Base-by-base conservation (phyloP, 1,140 invertebrate genomes). In the Camponotus pennsylvanicus region DNA sequence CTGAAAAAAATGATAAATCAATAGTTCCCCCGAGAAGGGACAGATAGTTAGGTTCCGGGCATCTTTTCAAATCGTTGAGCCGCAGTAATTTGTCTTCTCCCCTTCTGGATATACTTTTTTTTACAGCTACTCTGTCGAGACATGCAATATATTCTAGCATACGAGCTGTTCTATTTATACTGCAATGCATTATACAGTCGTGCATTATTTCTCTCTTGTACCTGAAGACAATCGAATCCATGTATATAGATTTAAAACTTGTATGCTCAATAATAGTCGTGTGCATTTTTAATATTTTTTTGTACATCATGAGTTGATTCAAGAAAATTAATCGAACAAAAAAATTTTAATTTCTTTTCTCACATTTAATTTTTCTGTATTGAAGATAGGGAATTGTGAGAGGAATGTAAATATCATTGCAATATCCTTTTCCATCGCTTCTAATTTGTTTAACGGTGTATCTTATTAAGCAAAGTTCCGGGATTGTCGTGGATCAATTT, bases 121-220 rank as follows among this genome's bases (percentile, higher is more conserved):
- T 73, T 55, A 55, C 70, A 11, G 8, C 3, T 52, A 13, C 11
- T 73, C 70, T 52, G 15, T 73, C 34, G 57, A 73, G 70, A 73
- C 11, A 7, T 18, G 52, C n/a, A 73, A 57, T 57, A 13, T 57
- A 52, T 52, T 18, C 8, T 73, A 57, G 49, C 70, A 73, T 73
- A 18, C 49, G n/a, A 59, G 7, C n/a, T 21, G 52, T 52, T 75
- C 71, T 75, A 75, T 75, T 75, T 75, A 57, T 11, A 52, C 34
- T 57, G n/a, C 34, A 59, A 75, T 75, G 70, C 49, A n/a, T 73
- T 37, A 13, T 59, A 52, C 49, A 27, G 6, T n/a, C 9, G 1
- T 7, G 32, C 45, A 8, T 73, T 18, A n/a, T n/a, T 59, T 40
- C 52, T 75, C n/a, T 73, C 15, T 73, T 15, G 37, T 42, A 6